Conservation (phyloP, 2,113 vertebrate genomes). For the Chelonoidis abingdonii region DNA sequence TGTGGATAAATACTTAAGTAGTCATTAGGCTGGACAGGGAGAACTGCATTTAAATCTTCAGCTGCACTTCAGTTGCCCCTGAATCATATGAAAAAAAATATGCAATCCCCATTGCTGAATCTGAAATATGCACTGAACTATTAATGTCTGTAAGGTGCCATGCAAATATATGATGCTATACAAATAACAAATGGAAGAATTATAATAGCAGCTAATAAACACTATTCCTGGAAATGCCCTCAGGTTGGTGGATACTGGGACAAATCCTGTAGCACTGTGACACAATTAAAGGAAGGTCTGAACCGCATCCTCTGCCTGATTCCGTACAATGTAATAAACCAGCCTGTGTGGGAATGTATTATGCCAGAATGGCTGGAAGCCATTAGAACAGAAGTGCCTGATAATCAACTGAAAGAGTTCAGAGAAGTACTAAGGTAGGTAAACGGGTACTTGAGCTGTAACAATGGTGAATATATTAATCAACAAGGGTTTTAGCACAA, state of each 20-base stretch:
- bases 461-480: not conserved
- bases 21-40: not conserved
- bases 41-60: not conserved
- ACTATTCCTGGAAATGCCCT: slow-evolving; percentile 38
- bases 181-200: not conserved
- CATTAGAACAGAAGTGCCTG: slow-evolving; percentile 95
- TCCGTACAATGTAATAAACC: slow-evolving; percentile 97
- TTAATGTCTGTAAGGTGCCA: not conserved
- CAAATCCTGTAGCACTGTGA: slow-evolving; percentile 95
- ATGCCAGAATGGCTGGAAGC: slow-evolving; percentile 99
- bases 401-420: slow-evolving; percentile 95
- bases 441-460: not conserved
- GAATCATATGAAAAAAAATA: not conserved
- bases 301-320: slow-evolving; percentile 97
- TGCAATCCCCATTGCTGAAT: not conserved
- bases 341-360: slow-evolving; percentile 97
- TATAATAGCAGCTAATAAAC: not conserved
- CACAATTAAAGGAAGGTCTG: slow-evolving; percentile 96
- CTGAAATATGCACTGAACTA: not conserved
- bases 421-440: slow-evolving; percentile 96
- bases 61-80: not conserved
- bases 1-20: not conserved
- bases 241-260: slow-evolving; percentile 99
- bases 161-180: not conserved
- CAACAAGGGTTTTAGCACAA: not conserved